phyloP scores from a whole-genome alignment of 1,140 invertebrate species.

The Drosophila nebulosa region DNA sequence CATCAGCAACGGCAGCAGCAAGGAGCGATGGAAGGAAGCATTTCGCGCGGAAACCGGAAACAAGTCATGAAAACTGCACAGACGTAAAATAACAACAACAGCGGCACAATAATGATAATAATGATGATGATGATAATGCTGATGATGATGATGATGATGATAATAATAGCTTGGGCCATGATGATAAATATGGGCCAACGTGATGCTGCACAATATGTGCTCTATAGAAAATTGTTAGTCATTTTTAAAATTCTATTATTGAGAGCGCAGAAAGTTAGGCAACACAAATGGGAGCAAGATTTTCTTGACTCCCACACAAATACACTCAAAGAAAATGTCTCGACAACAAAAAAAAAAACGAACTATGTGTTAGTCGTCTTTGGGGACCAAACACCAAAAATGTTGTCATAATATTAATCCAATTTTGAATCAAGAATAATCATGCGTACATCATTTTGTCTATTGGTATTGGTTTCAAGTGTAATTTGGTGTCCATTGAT shows the following conservation, averaged over 20 bases:
- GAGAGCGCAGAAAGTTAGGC: not conserved
- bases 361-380: too few relatives aligned
- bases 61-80: slow-evolving; percentile 52
- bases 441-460: too few relatives aligned
- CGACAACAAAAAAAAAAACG: too few relatives aligned
- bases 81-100: not conserved
- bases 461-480: too few relatives aligned
- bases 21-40: not conserved
- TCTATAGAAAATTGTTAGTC: not conserved
- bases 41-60: slow-evolving; percentile 52
- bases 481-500: not conserved
- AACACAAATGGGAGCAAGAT: too few relatives aligned
- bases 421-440: too few relatives aligned
- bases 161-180: not conserved
- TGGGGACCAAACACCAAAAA: too few relatives aligned
- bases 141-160: not conserved
- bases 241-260: not conserved
- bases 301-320: not conserved
- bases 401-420: too few relatives aligned
- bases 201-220: not conserved
- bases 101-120: not conserved
- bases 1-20: not conserved
- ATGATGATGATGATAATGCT: not conserved
- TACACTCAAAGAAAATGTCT: not conserved
- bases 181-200: not conserved